Evolutionary conservation across 2,797 vertebrate genomes (phyloP).

Genomic region (Spinibarbus caldwelli): DNA sequence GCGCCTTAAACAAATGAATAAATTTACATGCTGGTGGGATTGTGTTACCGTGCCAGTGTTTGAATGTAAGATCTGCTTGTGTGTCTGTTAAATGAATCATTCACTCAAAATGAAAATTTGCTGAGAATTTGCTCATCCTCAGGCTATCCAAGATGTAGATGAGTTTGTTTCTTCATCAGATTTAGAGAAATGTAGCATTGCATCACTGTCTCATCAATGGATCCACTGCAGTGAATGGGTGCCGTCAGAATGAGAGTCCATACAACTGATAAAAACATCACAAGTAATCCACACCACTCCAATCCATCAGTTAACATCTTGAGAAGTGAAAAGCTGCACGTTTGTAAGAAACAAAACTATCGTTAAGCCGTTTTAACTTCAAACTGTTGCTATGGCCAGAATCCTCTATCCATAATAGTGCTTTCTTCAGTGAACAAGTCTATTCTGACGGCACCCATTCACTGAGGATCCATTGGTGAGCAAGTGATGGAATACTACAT

Average conservation of each 20-base stretch:
- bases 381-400: neutral
- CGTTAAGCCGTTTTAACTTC: neutral
- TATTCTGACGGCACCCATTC: neutral
- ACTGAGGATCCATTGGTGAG: neutral
- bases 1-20: slow-evolving; percentile 19
- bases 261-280: neutral
- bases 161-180: neutral
- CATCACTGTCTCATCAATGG: neutral
- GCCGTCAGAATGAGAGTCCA: neutral
- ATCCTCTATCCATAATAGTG: neutral
- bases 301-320: neutral
- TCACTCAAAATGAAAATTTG: neutral
- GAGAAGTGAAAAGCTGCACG: neutral
- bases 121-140: neutral
- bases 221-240: neutral
- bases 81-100: neutral
- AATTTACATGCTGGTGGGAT: slow-evolving; percentile 12
- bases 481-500: neutral
- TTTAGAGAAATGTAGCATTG: neutral
- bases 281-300: neutral
- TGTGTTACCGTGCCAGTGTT: neutral
- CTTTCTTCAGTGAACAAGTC: neutral
- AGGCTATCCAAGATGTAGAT: neutral
- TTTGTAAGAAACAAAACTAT: neutral
- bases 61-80: neutral